Evolutionary conservation across 2,888 invertebrate species (phyloP), one percentile per base, ranked within the genome.

Genomic region (Ceramica pisi): DNA sequence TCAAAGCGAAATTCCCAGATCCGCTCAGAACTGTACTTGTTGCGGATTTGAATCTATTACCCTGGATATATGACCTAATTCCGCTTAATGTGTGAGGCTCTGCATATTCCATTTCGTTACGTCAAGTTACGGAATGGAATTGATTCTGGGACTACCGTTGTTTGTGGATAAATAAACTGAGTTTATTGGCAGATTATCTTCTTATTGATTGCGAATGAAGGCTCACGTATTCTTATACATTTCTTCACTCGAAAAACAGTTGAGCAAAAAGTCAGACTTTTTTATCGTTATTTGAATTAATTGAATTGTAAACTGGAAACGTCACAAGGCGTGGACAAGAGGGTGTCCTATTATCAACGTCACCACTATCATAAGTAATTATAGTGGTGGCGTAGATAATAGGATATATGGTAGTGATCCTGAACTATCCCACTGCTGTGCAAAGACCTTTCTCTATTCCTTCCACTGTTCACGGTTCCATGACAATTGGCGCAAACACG

Each of bases 1-100:
- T 90, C 90, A 89, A 90, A 89, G 89, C 79, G 81, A 67, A 76
- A 81, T 85, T 83, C 63, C 77, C 74, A 57, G 69, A 78, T 61
- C 51, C 81, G 70, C 68, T 71, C 72, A 70, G 67, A 78, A 80
- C 66, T 74, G 77, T 67, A 71, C 75, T 75, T 81, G 80, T 77
- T 79, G 66, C 73, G 81, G 77, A 82, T 80, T 80, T 78, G 82
- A 81, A 88, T 87, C 83, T 85, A 89, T 88, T 84, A 84, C 78
- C 68, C 63, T 75, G 73, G 46, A 82, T 84, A 84, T 82, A 84
- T 86, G 86, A 78, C 82, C 85, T 78, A 80, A 82, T 84, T 86
- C 55, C 19, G 61, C 63, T 80, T 69, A 75, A 85, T 80, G 62
- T 80, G 67, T 38, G 50, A 31, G 62, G 67, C 60, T 83, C 61